Evolutionary conservation across 2,797 vertebrate species (phyloP).

Genomic region (Coendou prehensilis): DNA sequence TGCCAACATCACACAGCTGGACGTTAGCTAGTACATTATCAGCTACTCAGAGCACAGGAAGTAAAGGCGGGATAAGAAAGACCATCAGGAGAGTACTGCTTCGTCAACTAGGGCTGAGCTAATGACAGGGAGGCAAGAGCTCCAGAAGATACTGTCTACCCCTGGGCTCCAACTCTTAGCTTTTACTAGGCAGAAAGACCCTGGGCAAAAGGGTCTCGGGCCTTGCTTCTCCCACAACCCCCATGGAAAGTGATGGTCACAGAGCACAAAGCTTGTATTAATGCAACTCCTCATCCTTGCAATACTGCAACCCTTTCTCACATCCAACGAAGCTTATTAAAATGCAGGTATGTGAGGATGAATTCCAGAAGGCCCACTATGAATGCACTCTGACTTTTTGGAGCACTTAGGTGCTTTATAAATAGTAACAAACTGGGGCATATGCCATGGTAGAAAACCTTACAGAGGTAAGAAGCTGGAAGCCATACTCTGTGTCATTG

Average conservation of each 20-base stretch:
- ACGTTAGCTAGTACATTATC: neutral
- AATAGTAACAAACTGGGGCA: neutral
- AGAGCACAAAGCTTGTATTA: neutral
- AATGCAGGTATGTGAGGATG: neutral
- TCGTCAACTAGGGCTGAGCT: neutral
- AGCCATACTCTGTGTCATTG: neutral
- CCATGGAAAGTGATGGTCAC: too few species aligned
- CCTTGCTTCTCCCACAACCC: neutral
- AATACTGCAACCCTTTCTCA: neutral
- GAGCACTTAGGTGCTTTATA: neutral
- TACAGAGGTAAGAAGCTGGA: neutral
- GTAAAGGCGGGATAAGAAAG: neutral
- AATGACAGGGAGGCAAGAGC: neutral
- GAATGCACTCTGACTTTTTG: neutral
- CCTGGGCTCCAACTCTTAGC: neutral
- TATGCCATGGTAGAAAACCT: neutral
- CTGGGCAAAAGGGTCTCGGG: neutral
- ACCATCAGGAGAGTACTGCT: neutral
- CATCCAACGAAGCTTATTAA: neutral
- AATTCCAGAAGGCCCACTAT: neutral
- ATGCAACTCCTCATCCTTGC: neutral
- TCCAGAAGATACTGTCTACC: neutral
- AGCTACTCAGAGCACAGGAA: neutral
- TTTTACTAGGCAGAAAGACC: neutral
- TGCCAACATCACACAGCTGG: neutral